A percentile compares a stretch with the other conserved stretches of the same genome.
phyloP scores from a whole-genome alignment of 2,888 invertebrate species.

The Lithosia quadra region DNA sequence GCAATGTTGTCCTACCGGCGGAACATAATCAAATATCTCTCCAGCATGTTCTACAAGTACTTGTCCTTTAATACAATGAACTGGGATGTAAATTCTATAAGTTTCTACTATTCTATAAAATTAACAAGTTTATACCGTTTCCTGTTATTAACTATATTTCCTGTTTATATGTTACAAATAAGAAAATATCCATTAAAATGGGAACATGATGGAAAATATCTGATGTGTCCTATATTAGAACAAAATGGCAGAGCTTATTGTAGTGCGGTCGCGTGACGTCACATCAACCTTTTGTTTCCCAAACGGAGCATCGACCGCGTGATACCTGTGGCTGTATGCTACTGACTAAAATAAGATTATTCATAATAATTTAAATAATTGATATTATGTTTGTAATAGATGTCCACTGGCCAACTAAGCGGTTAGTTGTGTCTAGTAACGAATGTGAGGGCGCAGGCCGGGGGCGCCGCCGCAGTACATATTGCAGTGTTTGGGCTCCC shows the following conservation, averaged over 20 bases:
- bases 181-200: background rate
- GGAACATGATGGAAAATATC: background rate
- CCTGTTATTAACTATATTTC: background rate
- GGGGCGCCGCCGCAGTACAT: background rate
- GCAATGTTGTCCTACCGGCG: background rate
- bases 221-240: background rate
- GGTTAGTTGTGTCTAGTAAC: conserved; percentile 59
- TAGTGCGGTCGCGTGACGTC: background rate
- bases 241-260: background rate
- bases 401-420: conserved; percentile 54
- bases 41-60: background rate
- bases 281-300: background rate
- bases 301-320: background rate
- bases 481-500: background rate
- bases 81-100: background rate
- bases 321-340: background rate
- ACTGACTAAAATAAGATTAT: background rate
- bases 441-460: conserved; percentile 24
- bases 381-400: conserved; percentile 1
- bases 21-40: background rate
- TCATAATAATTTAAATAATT: background rate
- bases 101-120: background rate
- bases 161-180: background rate
- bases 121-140: background rate
- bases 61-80: background rate